Evolutionary conservation across 2,113 vertebrate genomes (phyloP).

Genomic region (Gasterosteus nipponicus): DNA sequence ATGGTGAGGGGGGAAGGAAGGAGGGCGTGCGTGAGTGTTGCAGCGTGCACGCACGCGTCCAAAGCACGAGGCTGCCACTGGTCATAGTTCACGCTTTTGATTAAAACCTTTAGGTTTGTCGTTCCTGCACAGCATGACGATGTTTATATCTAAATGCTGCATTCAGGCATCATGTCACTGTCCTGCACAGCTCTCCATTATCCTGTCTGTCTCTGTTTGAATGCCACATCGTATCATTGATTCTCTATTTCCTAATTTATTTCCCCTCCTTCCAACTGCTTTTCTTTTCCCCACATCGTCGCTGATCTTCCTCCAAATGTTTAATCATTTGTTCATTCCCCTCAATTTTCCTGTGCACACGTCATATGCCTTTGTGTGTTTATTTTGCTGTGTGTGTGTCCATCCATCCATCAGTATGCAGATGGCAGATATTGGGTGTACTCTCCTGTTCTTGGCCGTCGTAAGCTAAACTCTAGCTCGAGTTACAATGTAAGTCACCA

Average conservation of each 20-base stretch:
- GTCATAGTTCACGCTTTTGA: slow-evolving; percentile 40
- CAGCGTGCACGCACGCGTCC: slow-evolving; percentile 47
- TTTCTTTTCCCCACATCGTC: slow-evolving; percentile 6
- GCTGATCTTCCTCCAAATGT: neutral
- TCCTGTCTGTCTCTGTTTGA: neutral
- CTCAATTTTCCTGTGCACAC: slow-evolving; percentile 8
- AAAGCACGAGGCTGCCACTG: slow-evolving; percentile 38
- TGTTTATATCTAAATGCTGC: slow-evolving; percentile 56
- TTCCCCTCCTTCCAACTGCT: neutral
- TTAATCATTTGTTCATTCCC: neutral
- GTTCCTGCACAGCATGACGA: slow-evolving; percentile 55
- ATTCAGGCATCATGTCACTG: slow-evolving; percentile 68
- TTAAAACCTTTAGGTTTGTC: slow-evolving; percentile 26
- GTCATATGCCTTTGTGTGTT: slow-evolving; percentile 38
- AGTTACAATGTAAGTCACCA: slow-evolving; percentile 77
- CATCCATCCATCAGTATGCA: slow-evolving; percentile 86
- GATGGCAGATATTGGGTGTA: slow-evolving; percentile 97
- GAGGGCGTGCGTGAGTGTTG: slow-evolving; percentile 6
- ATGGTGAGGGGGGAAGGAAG: slow-evolving; percentile 70
- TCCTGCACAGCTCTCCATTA: slow-evolving; percentile 20
- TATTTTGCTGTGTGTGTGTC: slow-evolving; percentile 44
- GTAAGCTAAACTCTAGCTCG: slow-evolving; percentile 80
- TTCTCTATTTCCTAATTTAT: slow-evolving; percentile 12
- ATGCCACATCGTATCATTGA: slow-evolving; percentile 3
- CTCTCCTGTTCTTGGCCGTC: slow-evolving; percentile 88